These are phyloP conservation scores for Acanthis flammea DNA, from an alignment of 2,797 vertebrate genomes.

Conservation along the genomic window DNA sequence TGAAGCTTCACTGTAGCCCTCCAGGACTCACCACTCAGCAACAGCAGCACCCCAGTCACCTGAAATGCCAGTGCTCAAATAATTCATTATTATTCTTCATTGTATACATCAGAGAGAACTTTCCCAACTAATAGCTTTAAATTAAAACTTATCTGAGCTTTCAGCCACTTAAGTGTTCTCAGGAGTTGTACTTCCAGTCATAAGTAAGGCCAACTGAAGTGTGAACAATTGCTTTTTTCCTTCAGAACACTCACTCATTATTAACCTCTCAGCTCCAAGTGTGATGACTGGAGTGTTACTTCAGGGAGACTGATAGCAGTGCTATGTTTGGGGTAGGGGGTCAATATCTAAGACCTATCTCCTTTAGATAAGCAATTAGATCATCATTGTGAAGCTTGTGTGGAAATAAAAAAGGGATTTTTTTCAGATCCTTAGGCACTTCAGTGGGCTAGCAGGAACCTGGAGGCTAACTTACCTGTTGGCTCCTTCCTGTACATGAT, in stretches of 20 bases:
- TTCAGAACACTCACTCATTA: background rate
- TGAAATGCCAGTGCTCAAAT: background rate
- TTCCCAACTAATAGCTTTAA: background rate
- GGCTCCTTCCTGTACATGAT: background rate
- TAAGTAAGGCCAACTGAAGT: background rate
- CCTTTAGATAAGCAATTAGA: constrained; percentile 30
- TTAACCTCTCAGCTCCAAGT: constrained; percentile 11
- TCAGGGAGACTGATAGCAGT: background rate
- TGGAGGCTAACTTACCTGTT: background rate
- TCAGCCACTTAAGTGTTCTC: constrained; percentile 2
- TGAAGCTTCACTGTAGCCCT: background rate
- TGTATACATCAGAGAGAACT: background rate
- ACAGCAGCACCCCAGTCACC: background rate
- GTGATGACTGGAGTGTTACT: constrained; percentile 24
- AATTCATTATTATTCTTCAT: background rate
- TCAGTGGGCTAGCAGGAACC: background rate
- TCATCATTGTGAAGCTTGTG: background rate
- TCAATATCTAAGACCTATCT: background rate
- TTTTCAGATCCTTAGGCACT: background rate
- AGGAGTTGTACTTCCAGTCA: background rate
- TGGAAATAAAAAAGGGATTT: background rate
- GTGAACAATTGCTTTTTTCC: background rate
- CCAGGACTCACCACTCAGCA: background rate
- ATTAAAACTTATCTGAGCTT: background rate
- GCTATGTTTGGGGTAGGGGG: background rate